Evolutionary conservation across 2,888 invertebrate species (phyloP), one percentile per base, ranked within the genome.

Genomic region (Pheosia gnoma): DNA sequence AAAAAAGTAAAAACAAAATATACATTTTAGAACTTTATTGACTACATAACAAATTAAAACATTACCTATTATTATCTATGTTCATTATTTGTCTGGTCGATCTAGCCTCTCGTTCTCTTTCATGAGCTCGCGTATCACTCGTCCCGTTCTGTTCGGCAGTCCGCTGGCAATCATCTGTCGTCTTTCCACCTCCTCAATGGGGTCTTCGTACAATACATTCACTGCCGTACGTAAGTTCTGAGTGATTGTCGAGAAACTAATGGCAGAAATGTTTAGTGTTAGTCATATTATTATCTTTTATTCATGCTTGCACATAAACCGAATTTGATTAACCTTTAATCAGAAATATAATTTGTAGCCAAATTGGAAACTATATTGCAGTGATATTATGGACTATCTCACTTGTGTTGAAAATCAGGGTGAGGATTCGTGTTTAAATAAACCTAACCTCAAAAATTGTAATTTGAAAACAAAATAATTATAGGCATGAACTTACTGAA

Each of bases 141-240:
- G 83, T 10, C 80, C 83, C 2, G 84, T 67, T 70, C 87, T 81
- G 58, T 75, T 79, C 1, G 82, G 81, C 5, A 93, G 63, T 0
- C 88, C 89, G 65, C 84, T 83, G 38, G 86, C 88, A 57, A 93
- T 93, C 83, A 92, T 77, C 11, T 82, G 76, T 66, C 74, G 87
- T 59, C 93, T 87, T 73, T 93, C 93, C 3, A 91, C 85, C 70
- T 91, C 92, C 67, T 88, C 87, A 60, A 88, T 81, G 3, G 93
- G 89, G 66, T 93, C 93, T 73, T 88, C 88, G 62, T 89, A 92
- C 0, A 92, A 67, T 3, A 52, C 66, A 38, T 89, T 86, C 6
- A 80, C 6, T 6, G 84, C 76, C 70, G 83, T 79, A 57, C 90
- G 83, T 49, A 87, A 66, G 25, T 89, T 91, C 55, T 61, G 45